Conservation (phyloP, 2,888 invertebrate genomes). For the Sinhomidia bicolor region DNA sequence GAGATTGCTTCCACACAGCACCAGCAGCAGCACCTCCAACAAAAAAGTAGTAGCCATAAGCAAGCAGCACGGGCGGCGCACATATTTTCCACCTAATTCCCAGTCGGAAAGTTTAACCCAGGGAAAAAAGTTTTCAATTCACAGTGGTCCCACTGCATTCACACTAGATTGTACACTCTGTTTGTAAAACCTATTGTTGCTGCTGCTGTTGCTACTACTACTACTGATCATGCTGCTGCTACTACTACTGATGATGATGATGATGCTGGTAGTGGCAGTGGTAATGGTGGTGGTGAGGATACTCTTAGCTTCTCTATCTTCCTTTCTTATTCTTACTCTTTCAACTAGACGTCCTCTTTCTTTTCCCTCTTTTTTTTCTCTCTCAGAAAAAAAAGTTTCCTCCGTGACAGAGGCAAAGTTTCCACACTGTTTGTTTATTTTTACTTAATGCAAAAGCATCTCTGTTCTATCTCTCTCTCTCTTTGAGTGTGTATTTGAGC, state of each 20-base stretch:
- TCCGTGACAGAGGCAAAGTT: slow-evolving; percentile 54
- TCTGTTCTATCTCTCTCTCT: too few species aligned
- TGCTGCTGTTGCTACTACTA: too few species aligned
- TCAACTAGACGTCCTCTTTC: slow-evolving; percentile 14
- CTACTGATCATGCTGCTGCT: too few species aligned
- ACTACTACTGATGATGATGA: slow-evolving; percentile 16
- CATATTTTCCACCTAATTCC: slow-evolving; percentile 67
- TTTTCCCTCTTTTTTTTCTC: too few species aligned
- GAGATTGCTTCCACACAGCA: slow-evolving; percentile 7
- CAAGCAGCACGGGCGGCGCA: slow-evolving; percentile 6
- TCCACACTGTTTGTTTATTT: slow-evolving; percentile 67
- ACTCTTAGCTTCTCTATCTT: slow-evolving; percentile 23
- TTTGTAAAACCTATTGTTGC: slow-evolving; percentile 53
- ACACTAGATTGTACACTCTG: slow-evolving; percentile 44
- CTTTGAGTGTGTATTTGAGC: background rate
- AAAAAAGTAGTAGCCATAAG: slow-evolving; percentile 14
- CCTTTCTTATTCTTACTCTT: background rate
- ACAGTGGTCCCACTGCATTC: slow-evolving; percentile 64
- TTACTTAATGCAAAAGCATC: slow-evolving; percentile 67
- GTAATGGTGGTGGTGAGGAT: background rate
- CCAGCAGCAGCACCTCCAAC: too few species aligned
- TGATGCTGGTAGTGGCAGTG: background rate
- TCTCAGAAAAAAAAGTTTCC: slow-evolving; percentile 41
- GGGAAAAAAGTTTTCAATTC: slow-evolving; percentile 71
- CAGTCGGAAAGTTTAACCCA: slow-evolving; percentile 67